Conservation (phyloP, 1,140 invertebrate genomes). For the Pseudobourletiella spinata region DNA sequence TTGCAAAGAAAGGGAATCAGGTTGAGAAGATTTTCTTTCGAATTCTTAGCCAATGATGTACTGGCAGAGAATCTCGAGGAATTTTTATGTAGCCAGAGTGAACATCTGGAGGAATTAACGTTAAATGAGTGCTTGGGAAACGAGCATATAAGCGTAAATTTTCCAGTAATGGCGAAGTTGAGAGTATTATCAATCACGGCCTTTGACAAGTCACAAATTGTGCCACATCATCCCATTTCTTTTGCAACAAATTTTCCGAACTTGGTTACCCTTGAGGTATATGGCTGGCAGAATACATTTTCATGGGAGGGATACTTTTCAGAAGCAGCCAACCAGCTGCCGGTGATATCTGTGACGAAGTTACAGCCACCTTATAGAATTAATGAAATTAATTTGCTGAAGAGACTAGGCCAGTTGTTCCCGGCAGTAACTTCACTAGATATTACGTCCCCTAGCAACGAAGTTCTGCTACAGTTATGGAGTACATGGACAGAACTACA, state of each 20-base stretch:
- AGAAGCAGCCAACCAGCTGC: background rate
- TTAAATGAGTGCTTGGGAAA: background rate
- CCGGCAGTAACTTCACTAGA: background rate
- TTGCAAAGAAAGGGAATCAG: background rate
- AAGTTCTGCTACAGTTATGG: background rate
- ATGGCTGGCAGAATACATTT: background rate
- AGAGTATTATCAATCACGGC: background rate
- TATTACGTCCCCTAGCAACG: constrained; percentile 1
- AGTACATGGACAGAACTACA: background rate
- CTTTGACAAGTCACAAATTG: constrained; percentile 1
- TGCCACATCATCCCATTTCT: background rate
- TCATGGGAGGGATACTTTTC: background rate
- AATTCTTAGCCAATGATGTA: background rate
- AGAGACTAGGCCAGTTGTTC: background rate
- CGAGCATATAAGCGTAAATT: background rate
- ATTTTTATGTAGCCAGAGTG: background rate
- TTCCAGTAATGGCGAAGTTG: background rate
- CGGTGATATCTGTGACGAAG: background rate
- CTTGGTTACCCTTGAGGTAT: background rate
- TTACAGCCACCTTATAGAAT: constrained; percentile 1
- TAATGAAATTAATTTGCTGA: background rate
- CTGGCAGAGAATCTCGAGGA: background rate
- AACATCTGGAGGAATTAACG: background rate
- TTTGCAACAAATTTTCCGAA: background rate
- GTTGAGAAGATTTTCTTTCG: background rate